Conservation (phyloP, 2,888 invertebrate genomes). For the Autographa pulchrina region DNA sequence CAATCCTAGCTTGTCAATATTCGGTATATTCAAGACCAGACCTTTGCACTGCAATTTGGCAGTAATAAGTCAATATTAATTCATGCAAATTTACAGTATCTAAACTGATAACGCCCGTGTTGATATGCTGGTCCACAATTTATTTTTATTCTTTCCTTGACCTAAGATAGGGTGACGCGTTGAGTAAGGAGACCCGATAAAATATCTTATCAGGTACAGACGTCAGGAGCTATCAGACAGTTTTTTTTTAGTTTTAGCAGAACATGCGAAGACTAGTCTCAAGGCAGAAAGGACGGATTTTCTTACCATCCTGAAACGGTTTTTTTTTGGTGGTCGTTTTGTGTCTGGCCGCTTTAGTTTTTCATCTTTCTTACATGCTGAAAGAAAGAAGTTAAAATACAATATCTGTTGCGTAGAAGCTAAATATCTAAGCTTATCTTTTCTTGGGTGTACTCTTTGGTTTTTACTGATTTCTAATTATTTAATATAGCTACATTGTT, state of each 20-base stretch:
- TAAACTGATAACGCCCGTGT: conserved; percentile 13
- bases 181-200: conserved; percentile 52
- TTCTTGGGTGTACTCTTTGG: no score
- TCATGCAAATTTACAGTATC: neutral
- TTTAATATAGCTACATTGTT: no score
- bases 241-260: neutral
- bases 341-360: no score
- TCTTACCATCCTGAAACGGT: no score
- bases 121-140: conserved; percentile 22
- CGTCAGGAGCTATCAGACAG: conserved; percentile 18
- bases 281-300: neutral
- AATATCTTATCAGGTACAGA: conserved; percentile 36
- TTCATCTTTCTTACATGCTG: no score
- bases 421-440: no score
- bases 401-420: no score
- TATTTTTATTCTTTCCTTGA: conserved; percentile 56
- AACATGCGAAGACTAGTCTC: neutral
- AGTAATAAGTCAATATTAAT: conserved; percentile 1
- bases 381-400: no score
- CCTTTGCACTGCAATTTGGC: neutral
- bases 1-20: no score
- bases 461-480: no score
- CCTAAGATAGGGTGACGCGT: conserved; percentile 61
- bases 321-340: no score
- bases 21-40: neutral